Evolutionary conservation across 2,113 vertebrate genomes (phyloP), one percentile per base, ranked within the genome.

Genomic region (Xerus inauris): DNA sequence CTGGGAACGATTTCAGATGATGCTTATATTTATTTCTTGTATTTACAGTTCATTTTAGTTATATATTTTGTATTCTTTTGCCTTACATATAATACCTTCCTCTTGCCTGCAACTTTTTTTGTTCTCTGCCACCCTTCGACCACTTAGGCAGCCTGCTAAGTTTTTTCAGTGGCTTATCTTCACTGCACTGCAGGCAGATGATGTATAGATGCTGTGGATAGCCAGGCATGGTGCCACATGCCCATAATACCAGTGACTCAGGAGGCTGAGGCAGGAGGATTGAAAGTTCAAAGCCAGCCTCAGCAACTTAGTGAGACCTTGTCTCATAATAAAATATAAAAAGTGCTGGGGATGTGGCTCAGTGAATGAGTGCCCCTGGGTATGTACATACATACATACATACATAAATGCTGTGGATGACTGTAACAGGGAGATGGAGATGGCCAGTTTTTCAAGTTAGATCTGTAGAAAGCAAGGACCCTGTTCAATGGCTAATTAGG

Each of bases 21-120:
- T 28, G 30, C 24, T 93, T 90, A 5, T 49, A 45, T 75, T 87
- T 88, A 65, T 82, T 67, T 82, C 67, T 85, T 76, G 2, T 47
- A 57, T 42, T 82, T 95, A 87, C 32, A 87, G n/a, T 87, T 87
- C 28, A 57, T 85, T 85, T 77, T 38, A 89, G 67, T 49, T 82
- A 40, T 17, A 8, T 13, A 20, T 54, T 76, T 89, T 90, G 26
- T 49, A 28, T 82, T 92, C 40, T 89, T 79, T 87, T 38, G n/a
- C 64, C 22, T 82, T 84, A 79, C 0, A 69, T 71, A 12, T 57
- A 69, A 77, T 67, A 79, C 13, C 13, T 93, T 71, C 71, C 64
- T 89, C 79, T 94, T 75, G 69, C 65, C 57, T 87, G 24, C 76
- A 45, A 64, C 13, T 51, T 59, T 59, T 59, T 26, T 57, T 65